phyloP scores from a whole-genome alignment of 2,113 vertebrate genomes.

The Sebastes schlegelii region DNA sequence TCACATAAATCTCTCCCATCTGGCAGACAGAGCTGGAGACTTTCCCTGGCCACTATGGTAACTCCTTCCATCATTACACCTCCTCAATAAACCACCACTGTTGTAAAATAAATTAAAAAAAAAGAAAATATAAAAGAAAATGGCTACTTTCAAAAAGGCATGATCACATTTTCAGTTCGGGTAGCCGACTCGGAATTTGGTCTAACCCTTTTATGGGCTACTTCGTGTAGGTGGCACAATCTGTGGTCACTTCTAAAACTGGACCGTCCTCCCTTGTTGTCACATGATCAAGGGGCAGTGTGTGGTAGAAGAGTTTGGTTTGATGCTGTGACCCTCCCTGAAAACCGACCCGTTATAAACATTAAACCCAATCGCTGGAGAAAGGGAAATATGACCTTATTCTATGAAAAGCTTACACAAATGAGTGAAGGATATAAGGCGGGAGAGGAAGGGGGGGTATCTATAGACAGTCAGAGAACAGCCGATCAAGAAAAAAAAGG shows the following conservation, averaged over 20 bases:
- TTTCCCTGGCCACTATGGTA: conserved; percentile 54
- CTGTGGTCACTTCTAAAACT: conserved; percentile 55
- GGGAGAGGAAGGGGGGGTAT: conserved; percentile 2
- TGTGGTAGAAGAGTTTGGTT: conserved; percentile 58
- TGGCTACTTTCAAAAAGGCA: conserved; percentile 71
- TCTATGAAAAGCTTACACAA: conserved; percentile 64
- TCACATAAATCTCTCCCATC: conserved; percentile 13
- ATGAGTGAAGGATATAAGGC: conserved; percentile 50
- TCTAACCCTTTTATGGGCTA: conserved; percentile 43
- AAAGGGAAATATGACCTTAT: conserved; percentile 36
- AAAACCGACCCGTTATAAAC: conserved; percentile 60
- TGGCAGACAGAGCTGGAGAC: conserved; percentile 26
- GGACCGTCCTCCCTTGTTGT: conserved; percentile 30
- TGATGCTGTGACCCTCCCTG: conserved; percentile 43
- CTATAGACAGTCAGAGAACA: conserved; percentile 56
- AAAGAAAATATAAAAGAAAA: conserved; percentile 37
- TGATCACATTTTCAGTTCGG: conserved; percentile 52
- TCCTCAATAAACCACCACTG: conserved; percentile 28
- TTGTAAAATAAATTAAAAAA: conserved; percentile 58
- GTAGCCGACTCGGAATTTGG: conserved; percentile 54
- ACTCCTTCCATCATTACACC: conserved; percentile 34
- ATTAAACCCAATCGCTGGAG: conserved; percentile 16
- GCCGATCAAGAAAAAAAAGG: neutral
- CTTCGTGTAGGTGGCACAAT: conserved; percentile 66
- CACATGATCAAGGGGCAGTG: conserved; percentile 37